Base-by-base conservation (phyloP, 1,140 invertebrate species). In the Pseudomyrmex sp. region DNA sequence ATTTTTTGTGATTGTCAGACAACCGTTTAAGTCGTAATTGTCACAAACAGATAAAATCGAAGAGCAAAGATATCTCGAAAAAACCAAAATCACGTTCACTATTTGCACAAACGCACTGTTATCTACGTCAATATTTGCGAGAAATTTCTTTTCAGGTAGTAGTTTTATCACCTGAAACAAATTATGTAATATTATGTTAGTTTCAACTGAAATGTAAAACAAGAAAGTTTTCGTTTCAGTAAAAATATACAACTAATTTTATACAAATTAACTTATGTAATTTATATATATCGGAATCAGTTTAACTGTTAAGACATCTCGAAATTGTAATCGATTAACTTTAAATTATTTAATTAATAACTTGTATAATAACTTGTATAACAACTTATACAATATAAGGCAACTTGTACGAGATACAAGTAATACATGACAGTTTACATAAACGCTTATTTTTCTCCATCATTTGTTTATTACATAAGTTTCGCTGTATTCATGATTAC, bases 1-100 rank as follows among this genome's bases (percentile, higher is more conserved):
- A 76, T 54, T 65, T 85, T 76, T 63, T 18, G 62, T 85, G 35
- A 63, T n/a, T 26, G 58, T 70, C 44, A 58, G 54, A 70, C 73
- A 50, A 73, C 23, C 26, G 69, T 20, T n/a, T 52, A 73, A 59
- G 9, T 54, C 9, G 10, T 44, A 23, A 52, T 70, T 65, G n/a
- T 69, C 15, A 13, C 56, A 44, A 15, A 79, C 46, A 79, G 48
- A 46, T 56, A 77, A 54, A 77, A 65, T 2, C 56, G 13, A 69
- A 56, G 8, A 35, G 35, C 13, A 10, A 59, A 48, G 18, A 79
- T 70, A 79, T 58, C 18, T 18, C 26, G 10, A 44, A 26, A 65
- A 15, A 65, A 50, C 4, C 5, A 35, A 35, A 35, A n/a, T 48
- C 66, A 18, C n/a, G 61, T 59, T 54, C 65, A 10, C 66, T 44